Evolutionary conservation across 2,888 invertebrate species (phyloP).

Genomic region (Dione vanillae): DNA sequence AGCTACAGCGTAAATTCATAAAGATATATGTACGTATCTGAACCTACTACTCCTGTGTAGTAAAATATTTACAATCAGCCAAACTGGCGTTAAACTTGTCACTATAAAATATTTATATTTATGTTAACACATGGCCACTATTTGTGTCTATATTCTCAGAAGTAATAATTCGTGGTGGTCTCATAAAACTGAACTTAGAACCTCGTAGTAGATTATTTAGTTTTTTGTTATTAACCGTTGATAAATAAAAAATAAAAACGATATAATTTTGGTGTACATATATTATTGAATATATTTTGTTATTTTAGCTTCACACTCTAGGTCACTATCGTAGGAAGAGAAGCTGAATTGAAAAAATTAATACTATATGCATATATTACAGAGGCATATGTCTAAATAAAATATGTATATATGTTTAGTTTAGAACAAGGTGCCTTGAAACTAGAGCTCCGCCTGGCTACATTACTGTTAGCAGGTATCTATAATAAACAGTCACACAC

Average conservation of each 20-base stretch:
- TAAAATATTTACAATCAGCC: background rate
- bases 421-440: no score
- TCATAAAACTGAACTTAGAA: conserved; percentile 4
- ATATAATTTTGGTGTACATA: no score
- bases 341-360: background rate
- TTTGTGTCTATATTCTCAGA: conserved; percentile 7
- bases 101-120: conserved; percentile 8
- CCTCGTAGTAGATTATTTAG: background rate
- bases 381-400: no score
- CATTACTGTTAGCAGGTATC: no score
- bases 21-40: background rate
- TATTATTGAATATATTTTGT: no score
- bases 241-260: background rate
- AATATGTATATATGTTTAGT: no score
- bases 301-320: no score
- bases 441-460: no score
- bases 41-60: background rate
- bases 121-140: conserved; percentile 3
- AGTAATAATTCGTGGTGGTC: conserved; percentile 15
- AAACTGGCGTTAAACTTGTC: background rate
- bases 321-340: no score
- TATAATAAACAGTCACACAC: no score
- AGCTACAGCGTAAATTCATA: background rate
- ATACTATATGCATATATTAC: no score
- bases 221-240: background rate